Evolutionary conservation across 2,113 vertebrate genomes (phyloP).

Genomic region (Poeciliopsis turrubarensis): DNA sequence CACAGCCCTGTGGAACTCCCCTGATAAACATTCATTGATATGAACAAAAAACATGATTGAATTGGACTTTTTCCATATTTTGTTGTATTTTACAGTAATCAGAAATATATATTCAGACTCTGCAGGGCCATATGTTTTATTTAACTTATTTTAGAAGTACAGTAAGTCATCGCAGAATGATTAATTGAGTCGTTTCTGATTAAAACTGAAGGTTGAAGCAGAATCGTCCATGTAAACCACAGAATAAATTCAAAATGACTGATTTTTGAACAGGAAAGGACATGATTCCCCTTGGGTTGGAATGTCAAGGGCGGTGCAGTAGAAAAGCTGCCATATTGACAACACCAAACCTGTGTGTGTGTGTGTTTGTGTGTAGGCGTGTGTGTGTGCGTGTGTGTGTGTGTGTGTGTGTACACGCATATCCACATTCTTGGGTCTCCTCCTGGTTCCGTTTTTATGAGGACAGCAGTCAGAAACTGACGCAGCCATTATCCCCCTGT

Average conservation of each 20-base stretch:
- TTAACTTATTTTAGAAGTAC: background rate
- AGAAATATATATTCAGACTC: background rate
- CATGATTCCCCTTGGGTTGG: background rate
- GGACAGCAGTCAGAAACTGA: slow-evolving; percentile 55
- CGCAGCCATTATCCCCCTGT: slow-evolving; percentile 55
- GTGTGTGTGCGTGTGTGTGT: no score
- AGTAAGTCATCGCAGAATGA: background rate
- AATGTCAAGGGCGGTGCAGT: background rate
- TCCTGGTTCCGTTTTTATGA: slow-evolving; percentile 47
- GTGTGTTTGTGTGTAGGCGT: no score
- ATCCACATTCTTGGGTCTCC: slow-evolving; percentile 16
- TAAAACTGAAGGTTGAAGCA: background rate
- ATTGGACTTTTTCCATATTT: background rate
- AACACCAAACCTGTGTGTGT: background rate
- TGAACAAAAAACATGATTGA: background rate
- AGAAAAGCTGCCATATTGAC: background rate
- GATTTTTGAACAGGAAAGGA: background rate
- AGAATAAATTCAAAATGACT: background rate
- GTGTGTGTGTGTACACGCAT: background rate
- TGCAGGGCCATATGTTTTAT: background rate
- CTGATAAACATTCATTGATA: background rate
- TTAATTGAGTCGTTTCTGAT: background rate
- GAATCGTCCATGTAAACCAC: background rate
- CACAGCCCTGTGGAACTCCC: no score
- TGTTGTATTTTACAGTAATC: background rate